Conservation (phyloP, 2,797 vertebrate species). For the Ataeniobius toweri region DNA sequence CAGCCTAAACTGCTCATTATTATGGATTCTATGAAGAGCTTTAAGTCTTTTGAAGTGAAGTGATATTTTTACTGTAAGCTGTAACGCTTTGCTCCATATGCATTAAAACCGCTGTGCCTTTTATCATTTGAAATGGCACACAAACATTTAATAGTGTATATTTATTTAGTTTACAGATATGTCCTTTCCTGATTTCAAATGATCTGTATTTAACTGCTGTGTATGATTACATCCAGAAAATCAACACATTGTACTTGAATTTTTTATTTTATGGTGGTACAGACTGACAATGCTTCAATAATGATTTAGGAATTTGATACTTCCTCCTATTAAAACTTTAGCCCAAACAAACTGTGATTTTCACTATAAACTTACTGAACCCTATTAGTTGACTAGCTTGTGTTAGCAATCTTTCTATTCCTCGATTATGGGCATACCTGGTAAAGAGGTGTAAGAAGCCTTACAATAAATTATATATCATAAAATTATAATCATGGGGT, state of each 20-base stretch:
- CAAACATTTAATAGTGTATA: conserved; percentile 49
- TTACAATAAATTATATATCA: not conserved
- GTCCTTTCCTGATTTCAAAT: conserved; percentile 60
- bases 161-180: conserved; percentile 71
- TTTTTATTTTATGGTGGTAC: conserved; percentile 24
- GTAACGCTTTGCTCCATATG: conserved; percentile 32
- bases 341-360: conserved; percentile 29
- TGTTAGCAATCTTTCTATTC: not conserved
- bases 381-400: not conserved
- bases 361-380: conserved; percentile 11
- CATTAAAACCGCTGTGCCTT: conserved; percentile 57
- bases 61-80: conserved; percentile 15
- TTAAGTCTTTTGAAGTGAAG: conserved; percentile 15
- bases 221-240: conserved; percentile 43
- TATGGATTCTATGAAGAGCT: conserved; percentile 11
- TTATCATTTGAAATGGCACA: conserved; percentile 39
- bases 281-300: conserved; percentile 25
- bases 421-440: not conserved
- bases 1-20: conserved; percentile 19
- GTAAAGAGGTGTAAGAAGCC: not conserved
- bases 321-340: conserved; percentile 26
- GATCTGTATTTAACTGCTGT: conserved; percentile 62
- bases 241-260: conserved; percentile 33
- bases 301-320: conserved; percentile 20
- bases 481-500: not conserved